Evolutionary conservation across 2,888 invertebrate species (phyloP).

Genomic region (Cenopis cana): DNA sequence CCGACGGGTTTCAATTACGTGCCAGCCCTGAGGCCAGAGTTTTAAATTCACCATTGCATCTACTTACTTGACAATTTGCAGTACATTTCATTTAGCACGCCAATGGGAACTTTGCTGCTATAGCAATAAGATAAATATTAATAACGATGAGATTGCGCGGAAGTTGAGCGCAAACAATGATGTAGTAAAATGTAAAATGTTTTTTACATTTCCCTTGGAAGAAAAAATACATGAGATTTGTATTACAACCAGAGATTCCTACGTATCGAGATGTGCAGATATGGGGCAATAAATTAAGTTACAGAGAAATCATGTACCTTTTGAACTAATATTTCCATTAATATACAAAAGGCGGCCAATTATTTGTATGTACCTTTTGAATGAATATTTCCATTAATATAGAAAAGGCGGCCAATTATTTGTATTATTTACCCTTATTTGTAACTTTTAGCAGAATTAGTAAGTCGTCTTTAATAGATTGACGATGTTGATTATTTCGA

Average conservation of each 20-base stretch:
- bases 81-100: background rate
- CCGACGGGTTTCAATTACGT: slow-evolving; percentile 61
- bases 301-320: background rate
- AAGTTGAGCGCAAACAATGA: slow-evolving; percentile 9
- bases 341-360: too few relatives aligned
- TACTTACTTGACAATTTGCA: slow-evolving; percentile 47
- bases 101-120: background rate
- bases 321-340: too few relatives aligned
- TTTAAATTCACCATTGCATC: slow-evolving; percentile 48
- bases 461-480: too few relatives aligned
- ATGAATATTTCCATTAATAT: too few relatives aligned
- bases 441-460: too few relatives aligned
- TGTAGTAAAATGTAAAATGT: slow-evolving; percentile 7
- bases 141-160: background rate
- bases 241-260: background rate
- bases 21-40: slow-evolving; percentile 48
- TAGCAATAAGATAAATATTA: background rate
- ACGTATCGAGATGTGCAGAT: background rate
- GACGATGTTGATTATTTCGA: too few relatives aligned
- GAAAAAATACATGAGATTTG: background rate
- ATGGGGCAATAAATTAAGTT: background rate
- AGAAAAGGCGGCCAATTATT: too few relatives aligned
- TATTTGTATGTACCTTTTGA: too few relatives aligned
- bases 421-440: too few relatives aligned
- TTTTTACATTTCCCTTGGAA: slow-evolving; percentile 1